Conservation (phyloP, 2,888 invertebrate genomes). For the Zaprionus lineosus region DNA sequence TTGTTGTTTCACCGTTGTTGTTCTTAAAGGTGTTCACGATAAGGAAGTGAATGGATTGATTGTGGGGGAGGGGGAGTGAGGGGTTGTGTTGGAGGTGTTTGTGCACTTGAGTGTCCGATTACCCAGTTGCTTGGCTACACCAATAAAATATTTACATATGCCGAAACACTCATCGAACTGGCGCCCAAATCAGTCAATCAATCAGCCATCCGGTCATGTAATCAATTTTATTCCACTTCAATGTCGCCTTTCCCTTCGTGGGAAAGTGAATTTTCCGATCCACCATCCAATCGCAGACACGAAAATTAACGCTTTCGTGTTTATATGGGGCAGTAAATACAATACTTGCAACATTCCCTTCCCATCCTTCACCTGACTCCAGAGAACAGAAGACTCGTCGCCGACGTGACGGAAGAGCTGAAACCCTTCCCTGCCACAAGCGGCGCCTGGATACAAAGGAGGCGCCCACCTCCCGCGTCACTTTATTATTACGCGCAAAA, state of each 20-base stretch:
- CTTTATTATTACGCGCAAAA: too few relatives aligned
- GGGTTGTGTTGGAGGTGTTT: too few relatives aligned
- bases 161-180: conserved; percentile 47
- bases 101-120: too few relatives aligned
- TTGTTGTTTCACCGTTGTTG: too few relatives aligned
- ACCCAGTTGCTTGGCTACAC: conserved; percentile 17
- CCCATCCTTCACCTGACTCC: not conserved
- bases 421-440: too few relatives aligned
- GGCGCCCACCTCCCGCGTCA: too few relatives aligned
- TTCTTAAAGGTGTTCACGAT: too few relatives aligned
- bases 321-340: conserved; percentile 44
- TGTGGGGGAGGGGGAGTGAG: too few relatives aligned
- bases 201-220: conserved; percentile 32
- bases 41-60: too few relatives aligned
- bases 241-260: conserved; percentile 44
- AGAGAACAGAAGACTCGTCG: conserved; percentile 3
- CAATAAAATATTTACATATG: conserved; percentile 68
- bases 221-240: conserved; percentile 43
- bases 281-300: conserved; percentile 10
- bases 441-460: too few relatives aligned
- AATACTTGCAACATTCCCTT: conserved; percentile 29
- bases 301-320: conserved; percentile 55
- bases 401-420: conserved; percentile 50
- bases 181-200: conserved; percentile 63
- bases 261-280: not conserved